Base-by-base conservation (phyloP, 2,888 invertebrate species). In the Theristus sp. region DNA sequence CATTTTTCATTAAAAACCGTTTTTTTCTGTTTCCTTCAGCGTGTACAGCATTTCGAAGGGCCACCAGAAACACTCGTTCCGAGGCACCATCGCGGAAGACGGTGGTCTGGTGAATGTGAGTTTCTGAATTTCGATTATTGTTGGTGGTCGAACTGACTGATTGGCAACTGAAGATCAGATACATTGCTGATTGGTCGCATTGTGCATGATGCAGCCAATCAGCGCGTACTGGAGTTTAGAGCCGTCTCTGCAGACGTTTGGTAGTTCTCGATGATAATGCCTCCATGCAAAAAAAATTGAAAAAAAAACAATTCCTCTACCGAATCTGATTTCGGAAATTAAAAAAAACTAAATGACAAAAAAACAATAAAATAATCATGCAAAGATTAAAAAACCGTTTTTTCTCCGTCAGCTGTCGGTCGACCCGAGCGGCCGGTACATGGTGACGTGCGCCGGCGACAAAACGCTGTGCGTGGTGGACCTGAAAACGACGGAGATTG, bases 401-500 rank as follows among this genome's bases (percentile, higher is more conserved):
- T n/a, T n/a, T 22, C 26, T 49, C n/a, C 3, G 3, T 17, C 70
- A 84, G 83, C 82, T 87, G 67, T 83, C 83, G 26, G 71, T 87
- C 67, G 89, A 90, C 76, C 82, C 82, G 64, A 86, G 87, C 60
- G 89, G 89, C 1, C 84, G 85, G 61, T 93, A 89, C 74, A 81
- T 90, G 57, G 93, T 90, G 49, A 90, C 91, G 0, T 89, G 90
- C 52, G 90, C 90, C 74, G 91, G 91, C 0, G 93, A 96, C 75
- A 94, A 94, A 76, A 87, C 87, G 20, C 80, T 94, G 53, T 87
- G 87, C 69, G 86, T 96, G 49, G 88, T 90, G 71, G 93, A 96
- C 75, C 91, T 90, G 73, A 87, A 88, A 20, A 49, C 20, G 74
- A 87, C 87, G 1, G 90, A 94, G 71, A 88, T 90, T 69, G 85